Evolutionary conservation across 1,140 invertebrate genomes (phyloP), one percentile per base, ranked within the genome.

Genomic region (Bombus superbus): DNA sequence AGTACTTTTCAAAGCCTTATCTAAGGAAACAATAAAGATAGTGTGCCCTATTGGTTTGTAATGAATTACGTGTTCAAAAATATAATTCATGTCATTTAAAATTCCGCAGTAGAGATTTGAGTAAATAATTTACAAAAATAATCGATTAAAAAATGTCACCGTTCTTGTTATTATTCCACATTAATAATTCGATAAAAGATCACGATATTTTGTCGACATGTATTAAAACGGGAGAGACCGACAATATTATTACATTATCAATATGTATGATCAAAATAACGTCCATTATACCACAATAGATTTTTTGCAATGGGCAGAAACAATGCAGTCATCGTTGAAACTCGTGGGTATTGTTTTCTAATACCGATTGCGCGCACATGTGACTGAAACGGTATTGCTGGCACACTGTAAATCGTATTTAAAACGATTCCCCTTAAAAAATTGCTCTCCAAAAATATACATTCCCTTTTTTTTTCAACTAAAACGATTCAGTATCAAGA

Each of bases 271-370:
- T 80, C 76, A 13, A 35, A 72, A 40, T 57, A 80, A 38, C 10
- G 18, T 73, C 22, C 25, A 32, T 62, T 84, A 47, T 40, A 28
- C 32, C 40, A 80, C 66, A 78, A 69, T 78, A 44, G 47, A 72
- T 71, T 72, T 77, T 72, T 47, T 68, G 5, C 8, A 57, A 68
- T 22, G 25, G 35, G 2, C 15, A 64, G 77, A 85, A 79, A 47
- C 40, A 62, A 62, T 47, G 28, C 40, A 42, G 40, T 69, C 64
- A 76, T 77, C 74, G n/a, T 42, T 44, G 8, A 71, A 71, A 62
- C 80, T 62, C 53, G 53, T 73, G 32, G 22, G 15, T 47, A 71
- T 62, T 84, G 32, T 79, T 71, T 80, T 72, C 76, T 79, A 84
- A 78, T 71, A 78, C 22, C 66, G 32, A 76, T 77, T 68, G 28